Evolutionary conservation across 2,797 vertebrate genomes (phyloP), one percentile per base, ranked within the genome.

Genomic region (Pygocentrus nattereri): DNA sequence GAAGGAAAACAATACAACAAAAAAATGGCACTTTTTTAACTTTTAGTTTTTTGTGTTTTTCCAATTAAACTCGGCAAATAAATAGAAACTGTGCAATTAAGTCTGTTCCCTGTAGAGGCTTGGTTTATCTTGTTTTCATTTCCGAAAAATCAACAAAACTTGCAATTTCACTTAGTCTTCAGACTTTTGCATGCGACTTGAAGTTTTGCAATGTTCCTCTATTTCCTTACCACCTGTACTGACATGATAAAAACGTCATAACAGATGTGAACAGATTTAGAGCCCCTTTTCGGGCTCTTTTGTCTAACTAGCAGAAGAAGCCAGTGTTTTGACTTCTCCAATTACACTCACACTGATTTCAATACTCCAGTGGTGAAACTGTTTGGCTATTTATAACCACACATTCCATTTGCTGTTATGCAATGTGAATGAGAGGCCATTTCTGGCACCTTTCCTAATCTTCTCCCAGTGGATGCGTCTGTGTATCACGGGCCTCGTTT

Each of bases 311-410:
- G 76, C 58, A 79, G 80, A 38, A 70, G 62, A 59, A 61, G 47
- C 58, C 3, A 5, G 25, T 72, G 80, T 70, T 81, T 77, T 56
- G 65, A 54, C 49, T 65, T 79, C 85, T 87, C 79, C 67, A 49
- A 75, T 87, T 30, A 78, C 76, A 41, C 69, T 11, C 79, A 52
- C 84, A 84, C 81, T 85, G 84, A 76, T 88, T 87, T 84, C 68
- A 59, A 49, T 27, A 59, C 47, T 83, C 62, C 74, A 79, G 76
- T 50, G 59, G 82, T 87, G 86, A 44, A 83, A 70, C 41, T 27
- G 21, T 30, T 38, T 41, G 70, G 59, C 67, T 85, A 68, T 87
- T 85, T 84, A 81, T 75, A 87, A 61, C 67, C 21, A 23, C 27
- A 54, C 49, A 41, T 74, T 59, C 68, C 61, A 62, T 59, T 68